Percentiles rank a stretch among this genome's conserved stretches.
Evolutionary conservation across 2,797 vertebrate species (phyloP).

Genomic region (Bufotes viridis): DNA sequence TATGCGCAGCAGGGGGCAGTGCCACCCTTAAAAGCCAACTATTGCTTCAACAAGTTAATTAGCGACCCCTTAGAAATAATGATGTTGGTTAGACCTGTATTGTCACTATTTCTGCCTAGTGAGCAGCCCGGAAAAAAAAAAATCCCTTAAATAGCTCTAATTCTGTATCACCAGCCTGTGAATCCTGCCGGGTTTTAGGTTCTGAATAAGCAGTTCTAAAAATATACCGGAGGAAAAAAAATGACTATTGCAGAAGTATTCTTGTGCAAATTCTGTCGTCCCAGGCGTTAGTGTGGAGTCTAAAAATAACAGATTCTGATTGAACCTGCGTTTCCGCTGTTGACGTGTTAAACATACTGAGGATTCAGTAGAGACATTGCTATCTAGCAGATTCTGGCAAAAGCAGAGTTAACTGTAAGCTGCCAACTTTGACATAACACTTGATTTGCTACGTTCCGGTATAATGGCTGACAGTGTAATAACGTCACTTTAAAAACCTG

Average conservation of each 20-base stretch:
- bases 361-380: background rate
- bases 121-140: conserved; percentile 24
- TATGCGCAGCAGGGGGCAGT: conserved; percentile 3
- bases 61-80: conserved; percentile 20
- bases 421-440: background rate
- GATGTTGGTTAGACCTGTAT: conserved; percentile 29
- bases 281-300: background rate
- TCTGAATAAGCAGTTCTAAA: conserved; percentile 55
- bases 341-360: background rate
- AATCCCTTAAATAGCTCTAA: conserved; percentile 51
- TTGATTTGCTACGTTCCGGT: background rate
- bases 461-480: background rate
- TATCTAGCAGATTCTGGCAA: background rate
- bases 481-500: background rate
- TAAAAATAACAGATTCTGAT: background rate
- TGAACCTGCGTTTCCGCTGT: background rate
- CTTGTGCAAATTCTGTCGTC: background rate
- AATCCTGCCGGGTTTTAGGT: background rate
- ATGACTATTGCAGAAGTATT: conserved; percentile 18
- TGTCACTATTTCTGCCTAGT: conserved; percentile 46
- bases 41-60: conserved; percentile 46
- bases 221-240: conserved; percentile 17
- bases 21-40: background rate
- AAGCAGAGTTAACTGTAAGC: background rate
- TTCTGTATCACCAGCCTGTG: conserved; percentile 9